Conservation (phyloP, 2,113 vertebrate species). For the Eulemur macaco region DNA sequence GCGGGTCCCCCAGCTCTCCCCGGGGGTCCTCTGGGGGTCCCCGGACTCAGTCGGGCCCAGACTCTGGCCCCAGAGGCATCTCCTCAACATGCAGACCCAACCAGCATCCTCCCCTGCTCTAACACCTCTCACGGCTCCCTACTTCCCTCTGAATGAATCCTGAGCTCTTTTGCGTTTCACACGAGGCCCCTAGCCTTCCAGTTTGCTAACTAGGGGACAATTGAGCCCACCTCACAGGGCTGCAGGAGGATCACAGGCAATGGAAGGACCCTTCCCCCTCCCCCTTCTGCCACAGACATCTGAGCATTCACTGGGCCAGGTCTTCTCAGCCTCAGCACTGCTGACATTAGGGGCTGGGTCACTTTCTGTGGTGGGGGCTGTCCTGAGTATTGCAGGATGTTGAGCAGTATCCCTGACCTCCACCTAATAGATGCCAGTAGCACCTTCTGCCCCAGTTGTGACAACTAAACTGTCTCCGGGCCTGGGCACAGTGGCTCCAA, state of each 20-base stretch:
- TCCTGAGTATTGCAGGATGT: background rate
- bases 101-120: background rate
- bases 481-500: too few relatives aligned
- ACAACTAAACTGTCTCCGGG: background rate
- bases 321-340: background rate
- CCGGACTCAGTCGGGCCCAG: background rate
- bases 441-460: accelerated
- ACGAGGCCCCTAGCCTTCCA: background rate
- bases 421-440: background rate
- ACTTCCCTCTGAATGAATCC: background rate
- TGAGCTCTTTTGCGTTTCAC: background rate
- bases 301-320: background rate
- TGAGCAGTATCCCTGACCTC: background rate
- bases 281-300: background rate
- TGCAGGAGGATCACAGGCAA: background rate
- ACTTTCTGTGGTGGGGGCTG: background rate
- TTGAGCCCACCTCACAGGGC: background rate
- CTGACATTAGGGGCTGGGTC: background rate
- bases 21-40: background rate
- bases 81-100: background rate
- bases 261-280: accelerated
- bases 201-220: background rate
- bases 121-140: background rate
- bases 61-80: background rate
- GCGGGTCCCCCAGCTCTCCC: background rate